phyloP scores from a whole-genome alignment of 1,140 invertebrate species.

The Caerostris darwini region DNA sequence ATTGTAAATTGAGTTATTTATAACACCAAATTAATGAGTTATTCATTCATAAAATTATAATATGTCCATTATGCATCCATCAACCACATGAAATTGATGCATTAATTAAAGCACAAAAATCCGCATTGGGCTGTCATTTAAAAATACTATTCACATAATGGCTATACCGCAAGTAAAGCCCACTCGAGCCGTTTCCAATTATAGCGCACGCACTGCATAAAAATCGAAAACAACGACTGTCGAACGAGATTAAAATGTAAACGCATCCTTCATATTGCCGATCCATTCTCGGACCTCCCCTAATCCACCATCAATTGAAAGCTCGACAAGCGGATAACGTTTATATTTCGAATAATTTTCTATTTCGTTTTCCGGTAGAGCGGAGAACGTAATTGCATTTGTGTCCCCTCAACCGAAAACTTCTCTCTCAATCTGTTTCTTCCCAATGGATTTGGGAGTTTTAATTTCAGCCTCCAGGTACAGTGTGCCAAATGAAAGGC shows the following conservation, averaged over 20 bases:
- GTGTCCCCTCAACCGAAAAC: slow-evolving; percentile 16
- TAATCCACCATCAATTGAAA: slow-evolving; percentile 28
- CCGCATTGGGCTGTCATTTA: too few relatives aligned
- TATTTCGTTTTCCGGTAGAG: slow-evolving; percentile 64
- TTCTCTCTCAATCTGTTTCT: slow-evolving; percentile 58
- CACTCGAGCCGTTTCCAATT: background rate
- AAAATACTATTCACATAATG: background rate
- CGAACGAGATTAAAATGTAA: slow-evolving; percentile 45
- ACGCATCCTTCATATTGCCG: background rate
- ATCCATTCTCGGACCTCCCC: background rate
- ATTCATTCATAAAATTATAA: background rate
- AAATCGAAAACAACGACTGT: slow-evolving; percentile 25
- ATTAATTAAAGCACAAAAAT: background rate
- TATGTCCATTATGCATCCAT: background rate
- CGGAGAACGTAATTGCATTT: slow-evolving; percentile 44
- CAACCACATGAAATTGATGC: background rate
- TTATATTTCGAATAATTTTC: slow-evolving; percentile 66
- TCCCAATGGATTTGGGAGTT: slow-evolving; percentile 29
- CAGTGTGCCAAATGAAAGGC: background rate
- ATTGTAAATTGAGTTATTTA: too few relatives aligned
- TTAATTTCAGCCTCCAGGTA: slow-evolving; percentile 36
- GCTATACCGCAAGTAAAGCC: background rate
- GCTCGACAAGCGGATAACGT: slow-evolving; percentile 12
- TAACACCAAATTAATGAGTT: background rate
- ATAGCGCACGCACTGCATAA: background rate